A percentile compares a stretch with the other conserved stretches of the same genome.
These are phyloP conservation scores for Drosophila aff. DNA, from an alignment of 1,140 invertebrate genomes.

Conservation along the genomic window DNA sequence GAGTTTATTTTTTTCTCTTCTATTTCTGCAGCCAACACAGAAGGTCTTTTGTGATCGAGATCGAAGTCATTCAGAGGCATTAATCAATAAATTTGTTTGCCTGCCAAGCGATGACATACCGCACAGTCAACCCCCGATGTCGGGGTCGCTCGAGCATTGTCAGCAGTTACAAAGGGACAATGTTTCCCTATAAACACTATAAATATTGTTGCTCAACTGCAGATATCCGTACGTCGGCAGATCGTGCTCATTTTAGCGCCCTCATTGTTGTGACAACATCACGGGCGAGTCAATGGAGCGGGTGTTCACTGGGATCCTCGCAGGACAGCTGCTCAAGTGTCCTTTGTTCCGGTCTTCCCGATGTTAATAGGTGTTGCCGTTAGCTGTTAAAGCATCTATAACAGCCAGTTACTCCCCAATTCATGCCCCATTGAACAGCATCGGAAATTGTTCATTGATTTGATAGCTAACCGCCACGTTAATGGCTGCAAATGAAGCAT, in stretches of 20 bases:
- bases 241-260: conserved; percentile 61
- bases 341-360: conserved; percentile 15
- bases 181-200: conserved; percentile 55
- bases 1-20: conserved; percentile 58
- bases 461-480: conserved; percentile 52
- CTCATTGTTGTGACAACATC: conserved; percentile 59
- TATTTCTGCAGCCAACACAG: conserved; percentile 50
- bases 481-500: conserved; percentile 48
- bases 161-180: conserved; percentile 53
- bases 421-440: conserved; percentile 65
- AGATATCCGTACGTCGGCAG: conserved; percentile 17
- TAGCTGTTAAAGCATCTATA: conserved; percentile 2
- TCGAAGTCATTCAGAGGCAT: conserved; percentile 58
- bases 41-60: conserved; percentile 73
- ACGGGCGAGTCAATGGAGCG: conserved; percentile 37
- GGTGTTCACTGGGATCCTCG: conserved; percentile 19
- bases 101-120: conserved; percentile 73
- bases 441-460: conserved; percentile 33
- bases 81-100: conserved; percentile 82
- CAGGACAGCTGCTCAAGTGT: conserved; percentile 48
- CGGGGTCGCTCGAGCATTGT: conserved; percentile 54
- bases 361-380: conserved; percentile 48
- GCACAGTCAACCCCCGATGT: conserved; percentile 63
- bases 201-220: conserved; percentile 52
- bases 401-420: conserved; percentile 54